Evolutionary conservation across 2,797 vertebrate genomes (phyloP), one percentile per base, ranked within the genome.

Genomic region (Anolis apletophallus): DNA sequence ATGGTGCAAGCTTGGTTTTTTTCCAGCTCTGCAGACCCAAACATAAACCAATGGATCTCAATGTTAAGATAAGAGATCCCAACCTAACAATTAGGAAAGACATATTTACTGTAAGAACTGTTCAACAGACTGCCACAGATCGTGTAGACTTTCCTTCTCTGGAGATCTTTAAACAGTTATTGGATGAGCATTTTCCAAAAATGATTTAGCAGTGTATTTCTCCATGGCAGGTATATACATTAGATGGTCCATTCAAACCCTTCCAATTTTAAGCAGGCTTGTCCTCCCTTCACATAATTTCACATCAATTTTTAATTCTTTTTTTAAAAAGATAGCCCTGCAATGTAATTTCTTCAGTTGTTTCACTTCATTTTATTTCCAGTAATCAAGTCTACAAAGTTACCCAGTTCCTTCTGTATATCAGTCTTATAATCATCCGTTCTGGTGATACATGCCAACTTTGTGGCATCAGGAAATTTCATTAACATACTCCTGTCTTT

Each of bases 391-490:
- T 59, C 79, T 75, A 81, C 59, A 68, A 76, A 72, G 85, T 76
- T 68, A 86, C 81, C 85, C 79, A 76, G 85, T 86, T 86, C 80
- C 50, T 86, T 80, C 72, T 75, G 79, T 67, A 81, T 68, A 75
- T 40, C 59, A 67, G n/a, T 32, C 46, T 73, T 73, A 80, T 19
- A 19, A 85, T 81, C 79, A 75, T 57, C 72, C 81, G 75, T 78
- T 85, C 40, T 77, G 75, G 78, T 85, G 85, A 67, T 81, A 68
- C 34, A 52, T 86, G 85, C 85, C 85, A 86, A 68, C 80, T 86
- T 86, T 68, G 80, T 86, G 80, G 85, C 79, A 86, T 75, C 79
- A 86, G 61, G 72, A 81, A 81, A 86, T 69, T 86, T 81, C 85
- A 86, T 86, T 86, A 81, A 76, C 61, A 76, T 76, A 52, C 23